Evolutionary conservation across 2,113 vertebrate genomes (phyloP), one percentile per base, ranked within the genome.

Genomic region (Psammodynastes pulverulentus): DNA sequence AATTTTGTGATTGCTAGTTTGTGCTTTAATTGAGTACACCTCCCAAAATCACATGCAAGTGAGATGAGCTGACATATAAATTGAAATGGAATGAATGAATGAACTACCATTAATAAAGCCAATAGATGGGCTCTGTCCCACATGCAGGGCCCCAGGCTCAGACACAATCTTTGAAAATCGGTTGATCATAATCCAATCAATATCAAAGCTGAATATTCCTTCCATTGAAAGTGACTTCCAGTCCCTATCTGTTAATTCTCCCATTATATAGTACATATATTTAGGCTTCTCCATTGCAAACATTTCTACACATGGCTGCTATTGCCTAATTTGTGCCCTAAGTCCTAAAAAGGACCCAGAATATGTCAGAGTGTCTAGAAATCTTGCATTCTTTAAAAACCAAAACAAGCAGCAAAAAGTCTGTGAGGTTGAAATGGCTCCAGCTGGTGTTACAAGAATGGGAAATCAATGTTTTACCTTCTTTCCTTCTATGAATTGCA

Each of bases 381-480:
- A 17, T 23, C 19, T 5, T 54, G 7, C 12, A 8, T 52, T 39
- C 49, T 49, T 52, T 4, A 5, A 7, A n/a, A 29, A 7, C 9
- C 17, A 39, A 21, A 79, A 2, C 34, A 43, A 79, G 72, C 34
- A 79, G 34, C 72, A 1, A 12, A 23, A 10, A n/a, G 48, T 79
- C 90, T 87, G 54, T 0, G 0, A 94, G 91, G 88, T 72, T 52
- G 86, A 91, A 4, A 92, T 7, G 13, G 4, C 45, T 91, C 52
- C 46, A 91, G 29, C 87, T 91, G 58, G 87, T 15, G 90, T 88
- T 43, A 46, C 49, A 94, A 90, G 87, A 86, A 84, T 85, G 12
- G 19, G 12, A 43, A 79, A 88, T 84, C 0, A 5, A 1, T 91
- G 10, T 34, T 87, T 89, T 49, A 34, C 26, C 67, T 85, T 29